Base-by-base conservation (phyloP, 2,797 vertebrate genomes). In the Pseudochaenichthys georgianus region DNA sequence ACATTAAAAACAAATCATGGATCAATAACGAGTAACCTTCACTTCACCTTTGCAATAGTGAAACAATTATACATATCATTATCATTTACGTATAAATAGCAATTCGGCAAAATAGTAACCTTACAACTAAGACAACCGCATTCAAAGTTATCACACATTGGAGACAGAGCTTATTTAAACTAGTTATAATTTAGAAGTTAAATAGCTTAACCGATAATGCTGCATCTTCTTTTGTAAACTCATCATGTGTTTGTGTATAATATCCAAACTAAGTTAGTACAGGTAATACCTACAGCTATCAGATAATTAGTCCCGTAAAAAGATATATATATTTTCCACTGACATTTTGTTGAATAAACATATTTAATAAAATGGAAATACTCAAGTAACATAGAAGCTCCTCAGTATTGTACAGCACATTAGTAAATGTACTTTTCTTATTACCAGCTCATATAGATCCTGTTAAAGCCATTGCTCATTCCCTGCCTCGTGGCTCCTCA, bases 1-100 rank as follows among this genome's bases (percentile, higher is more conserved):
- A 69, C 34, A 64, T 76, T 76, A 76, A 62, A 70, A 71, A 60
- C 47, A 13, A 47, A 52, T 55, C 61, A 61, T 13, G 15, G 13
- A 50, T 17, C 42, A 31, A 15, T 38, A 50, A 15, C 12, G 43
- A 21, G 11, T 43, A 9, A 63, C 57, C 47, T 72, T 77, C 42
- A 52, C 12, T 50, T 73, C 53, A 70, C 47, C 16, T 59, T 59
- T 47, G 3, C 15, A 42, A n/a, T 13, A n/a, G 12, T 21, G 28
- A 28, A 58, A 63, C 19, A 58, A 58, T 5, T 51, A 28, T 16
- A n/a, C 13, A 62, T 3, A 17, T 19, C 28, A 8, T 54, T 46
- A 11, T 38, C 38, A 38, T 1, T 11, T 4, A 23, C 61, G 8
- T 43, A 21, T 31, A 66, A 52, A 6, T 41, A 53, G 6, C 2